Base-by-base conservation (phyloP, 2,797 vertebrate genomes). In the Valencia hispanica region DNA sequence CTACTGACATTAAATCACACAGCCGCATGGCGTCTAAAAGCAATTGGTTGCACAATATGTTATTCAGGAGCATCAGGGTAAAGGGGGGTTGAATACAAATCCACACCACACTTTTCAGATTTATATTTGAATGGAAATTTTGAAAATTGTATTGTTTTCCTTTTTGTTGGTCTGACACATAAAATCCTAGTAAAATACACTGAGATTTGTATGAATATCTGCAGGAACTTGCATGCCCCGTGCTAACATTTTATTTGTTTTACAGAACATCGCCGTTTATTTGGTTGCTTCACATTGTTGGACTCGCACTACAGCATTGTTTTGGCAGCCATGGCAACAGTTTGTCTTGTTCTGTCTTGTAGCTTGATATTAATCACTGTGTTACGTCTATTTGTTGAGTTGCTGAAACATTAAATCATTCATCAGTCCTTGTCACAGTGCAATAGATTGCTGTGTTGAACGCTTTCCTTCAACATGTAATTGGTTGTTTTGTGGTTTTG, bases 401-500 rank as follows among this genome's bases (percentile, higher is more conserved):
- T 74, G 50, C 41, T 57, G 34, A 75, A 34, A 69, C 51, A 83
- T 72, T 27, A 79, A 68, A 66, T 32, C 15, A 6, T 72, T 34
- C 25, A 75, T 78, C 80, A 72, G 32, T 81, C 51, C 68, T 79
- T 18, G 2, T 41, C 57, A 5, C 45, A 53, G 0, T 75, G 10
- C 15, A 9, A 25, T 18, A 43, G 18, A 47, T 39, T 43, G n/a
- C 69, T 53, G n/a, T 70, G 9, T 43, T 30, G 34, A 10, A 27
- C 5, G 55, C 12, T 61, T 73, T 71, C 6, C 22, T 2, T 36
- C 32, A 32, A 36, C 32, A 0, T 71, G 43, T 50, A 73, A 59
- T 4, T 0, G 0, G 71, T 71, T 72, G 39, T 71, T 70, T 53
- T 81, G 80, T 63, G 53, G 77, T 77, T 85, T 32, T 81, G 32